Conservation (phyloP, 1,140 invertebrate genomes). For the Mactra quadrangularis region DNA sequence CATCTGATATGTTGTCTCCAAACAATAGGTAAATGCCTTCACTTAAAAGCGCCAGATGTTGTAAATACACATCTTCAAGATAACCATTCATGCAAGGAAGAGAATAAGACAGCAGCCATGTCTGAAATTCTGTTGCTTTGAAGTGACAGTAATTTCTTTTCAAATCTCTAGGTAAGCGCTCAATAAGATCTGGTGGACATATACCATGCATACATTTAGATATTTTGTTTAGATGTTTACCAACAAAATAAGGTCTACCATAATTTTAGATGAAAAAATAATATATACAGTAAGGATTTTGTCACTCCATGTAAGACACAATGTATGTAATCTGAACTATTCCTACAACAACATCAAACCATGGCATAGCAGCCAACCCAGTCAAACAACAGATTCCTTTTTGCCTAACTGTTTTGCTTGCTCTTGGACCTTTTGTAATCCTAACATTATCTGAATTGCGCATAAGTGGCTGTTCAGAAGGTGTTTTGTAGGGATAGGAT, state of each 20-base stretch:
- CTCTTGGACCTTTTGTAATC: constrained; percentile 12
- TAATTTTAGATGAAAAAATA: constrained; percentile 43
- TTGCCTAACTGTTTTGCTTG: constrained; percentile 2
- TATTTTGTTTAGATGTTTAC: constrained; percentile 40
- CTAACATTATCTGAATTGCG: constrained; percentile 36
- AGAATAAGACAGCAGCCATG: constrained; percentile 47
- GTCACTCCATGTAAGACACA: constrained; percentile 52
- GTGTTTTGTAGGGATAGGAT: constrained; percentile 40
- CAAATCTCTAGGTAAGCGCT: constrained; percentile 48
- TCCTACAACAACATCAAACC: constrained; percentile 54
- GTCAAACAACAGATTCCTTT: constrained; percentile 36
- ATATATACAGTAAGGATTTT: constrained; percentile 40
- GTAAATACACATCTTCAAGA: constrained; percentile 35
- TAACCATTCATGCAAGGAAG: constrained; percentile 37
- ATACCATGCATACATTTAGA: constrained; percentile 47
- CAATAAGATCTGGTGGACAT: constrained; percentile 48
- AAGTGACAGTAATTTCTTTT: constrained; percentile 58
- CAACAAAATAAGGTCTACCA: constrained; percentile 54
- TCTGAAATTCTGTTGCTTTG: constrained; percentile 60
- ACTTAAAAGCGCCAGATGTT: constrained; percentile 31
- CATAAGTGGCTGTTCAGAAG: constrained; percentile 9
- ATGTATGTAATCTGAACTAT: constrained; percentile 56
- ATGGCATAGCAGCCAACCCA: constrained; percentile 9
- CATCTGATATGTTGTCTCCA: constrained; percentile 35
- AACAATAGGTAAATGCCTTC: constrained; percentile 45